Percentiles rank a stretch among this genome's conserved stretches.
Evolutionary conservation across 2,888 invertebrate genomes (phyloP).

Genomic region (Patella ulyssiponensis): DNA sequence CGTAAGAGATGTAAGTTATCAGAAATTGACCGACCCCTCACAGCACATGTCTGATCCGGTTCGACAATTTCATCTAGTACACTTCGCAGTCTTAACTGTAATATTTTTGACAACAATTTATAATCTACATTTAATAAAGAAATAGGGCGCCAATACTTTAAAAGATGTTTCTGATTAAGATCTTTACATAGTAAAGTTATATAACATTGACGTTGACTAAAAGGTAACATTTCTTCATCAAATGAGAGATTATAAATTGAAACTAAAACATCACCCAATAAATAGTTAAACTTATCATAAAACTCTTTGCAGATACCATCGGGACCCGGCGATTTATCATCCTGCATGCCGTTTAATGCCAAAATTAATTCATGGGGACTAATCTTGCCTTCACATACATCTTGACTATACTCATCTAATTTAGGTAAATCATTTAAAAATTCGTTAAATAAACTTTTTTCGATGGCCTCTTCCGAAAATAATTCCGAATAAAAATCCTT

Average conservation of each 20-base stretch:
- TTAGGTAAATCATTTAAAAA: conserved; percentile 20
- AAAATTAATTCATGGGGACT: conserved; percentile 1
- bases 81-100: conserved; percentile 36
- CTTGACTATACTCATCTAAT: neutral
- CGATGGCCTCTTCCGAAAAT: conserved; percentile 19
- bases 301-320: conserved; percentile 45
- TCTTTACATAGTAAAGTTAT: conserved; percentile 45
- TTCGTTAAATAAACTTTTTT: conserved; percentile 1
- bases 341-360: conserved; percentile 31
- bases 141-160: conserved; percentile 47
- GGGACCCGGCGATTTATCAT: conserved; percentile 38
- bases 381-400: conserved; percentile 13
- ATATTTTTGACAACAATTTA: conserved; percentile 44
- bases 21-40: conserved; percentile 41
- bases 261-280: conserved; percentile 28
- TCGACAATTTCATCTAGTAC: conserved; percentile 37
- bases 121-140: conserved; percentile 44
- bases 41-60: conserved; percentile 44
- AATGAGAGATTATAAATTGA: conserved; percentile 26
- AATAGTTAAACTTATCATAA: conserved; percentile 31
- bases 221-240: conserved; percentile 11
- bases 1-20: conserved; percentile 44
- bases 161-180: conserved; percentile 21
- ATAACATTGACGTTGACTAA: conserved; percentile 22
- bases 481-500: conserved; percentile 16